Percentiles rank a stretch among this genome's conserved stretches.
These are phyloP conservation scores for Pelusios castaneus DNA, from an alignment of 2,113 vertebrate species.

Conservation along the genomic window DNA sequence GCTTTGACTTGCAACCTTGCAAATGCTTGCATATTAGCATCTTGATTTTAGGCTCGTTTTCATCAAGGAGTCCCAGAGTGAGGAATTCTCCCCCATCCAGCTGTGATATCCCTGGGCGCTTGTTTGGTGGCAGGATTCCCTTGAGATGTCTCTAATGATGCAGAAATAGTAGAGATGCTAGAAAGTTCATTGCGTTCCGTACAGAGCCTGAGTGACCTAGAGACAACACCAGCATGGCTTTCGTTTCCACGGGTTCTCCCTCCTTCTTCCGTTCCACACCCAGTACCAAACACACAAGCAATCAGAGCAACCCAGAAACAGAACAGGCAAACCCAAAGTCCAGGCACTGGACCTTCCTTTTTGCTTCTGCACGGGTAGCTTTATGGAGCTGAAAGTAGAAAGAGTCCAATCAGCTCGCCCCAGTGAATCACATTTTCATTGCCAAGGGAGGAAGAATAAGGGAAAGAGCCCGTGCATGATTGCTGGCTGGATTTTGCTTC, in stretches of 20 bases:
- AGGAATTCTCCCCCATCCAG: background rate
- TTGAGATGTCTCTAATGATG: background rate
- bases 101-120: background rate
- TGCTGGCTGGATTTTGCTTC: background rate
- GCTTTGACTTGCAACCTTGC: slow-evolving; percentile 13
- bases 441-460: background rate
- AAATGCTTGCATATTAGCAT: background rate
- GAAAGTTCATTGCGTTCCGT: slow-evolving; percentile 1
- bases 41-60: slow-evolving; percentile 48
- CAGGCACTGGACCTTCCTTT: background rate
- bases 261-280: background rate
- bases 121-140: background rate
- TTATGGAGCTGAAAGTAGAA: slow-evolving; percentile 44
- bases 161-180: slow-evolving; percentile 7
- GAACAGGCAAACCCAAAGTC: slow-evolving; percentile 22
- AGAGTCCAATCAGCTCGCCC: background rate
- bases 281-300: slow-evolving; percentile 12
- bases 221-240: background rate
- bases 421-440: background rate
- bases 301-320: slow-evolving; percentile 40
- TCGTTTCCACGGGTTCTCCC: background rate
- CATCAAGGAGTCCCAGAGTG: background rate
- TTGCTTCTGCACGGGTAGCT: background rate
- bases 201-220: slow-evolving; percentile 46
- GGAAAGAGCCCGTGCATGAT: background rate